A percentile compares a stretch with the other conserved stretches of the same genome.
Evolutionary conservation across 2,113 vertebrate species (phyloP).

Genomic region (Chaetura pelagica): DNA sequence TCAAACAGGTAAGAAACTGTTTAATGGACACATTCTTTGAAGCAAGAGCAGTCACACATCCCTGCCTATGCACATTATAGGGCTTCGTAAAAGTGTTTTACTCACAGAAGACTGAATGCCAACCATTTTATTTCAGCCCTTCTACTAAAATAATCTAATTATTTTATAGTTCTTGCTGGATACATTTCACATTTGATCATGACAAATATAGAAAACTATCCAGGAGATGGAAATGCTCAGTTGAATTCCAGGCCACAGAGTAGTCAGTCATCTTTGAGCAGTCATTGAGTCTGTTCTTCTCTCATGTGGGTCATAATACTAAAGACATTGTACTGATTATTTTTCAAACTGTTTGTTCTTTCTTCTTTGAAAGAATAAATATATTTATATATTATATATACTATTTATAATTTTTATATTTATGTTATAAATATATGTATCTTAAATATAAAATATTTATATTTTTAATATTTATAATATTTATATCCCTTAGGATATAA

Average conservation of each 20-base stretch:
- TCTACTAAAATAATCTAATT: neutral
- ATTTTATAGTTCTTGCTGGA: neutral
- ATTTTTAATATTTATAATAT: neutral
- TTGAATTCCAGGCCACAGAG: neutral
- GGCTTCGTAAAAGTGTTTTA: neutral
- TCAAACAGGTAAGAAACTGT: neutral
- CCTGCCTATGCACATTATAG: neutral
- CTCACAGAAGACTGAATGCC: neutral
- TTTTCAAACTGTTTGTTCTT: neutral
- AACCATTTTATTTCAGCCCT: neutral
- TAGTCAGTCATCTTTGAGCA: neutral
- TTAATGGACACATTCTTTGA: neutral
- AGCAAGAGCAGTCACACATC: neutral
- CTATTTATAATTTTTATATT: too few relatives aligned
- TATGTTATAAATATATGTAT: too few relatives aligned
- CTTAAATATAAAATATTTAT: too few relatives aligned
- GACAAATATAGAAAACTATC: neutral
- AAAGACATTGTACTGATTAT: neutral
- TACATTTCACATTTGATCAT: neutral
- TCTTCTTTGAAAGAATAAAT: neutral
- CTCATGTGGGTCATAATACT: neutral
- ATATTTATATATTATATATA: too few relatives aligned
- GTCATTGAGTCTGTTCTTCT: neutral
- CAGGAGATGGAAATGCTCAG: neutral
- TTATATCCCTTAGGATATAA: neutral